Percentiles rank a stretch among this genome's conserved stretches.
These are phyloP conservation scores for Acrocephalus arundinaceus DNA, from an alignment of 2,113 vertebrate genomes.

Conservation along the genomic window DNA sequence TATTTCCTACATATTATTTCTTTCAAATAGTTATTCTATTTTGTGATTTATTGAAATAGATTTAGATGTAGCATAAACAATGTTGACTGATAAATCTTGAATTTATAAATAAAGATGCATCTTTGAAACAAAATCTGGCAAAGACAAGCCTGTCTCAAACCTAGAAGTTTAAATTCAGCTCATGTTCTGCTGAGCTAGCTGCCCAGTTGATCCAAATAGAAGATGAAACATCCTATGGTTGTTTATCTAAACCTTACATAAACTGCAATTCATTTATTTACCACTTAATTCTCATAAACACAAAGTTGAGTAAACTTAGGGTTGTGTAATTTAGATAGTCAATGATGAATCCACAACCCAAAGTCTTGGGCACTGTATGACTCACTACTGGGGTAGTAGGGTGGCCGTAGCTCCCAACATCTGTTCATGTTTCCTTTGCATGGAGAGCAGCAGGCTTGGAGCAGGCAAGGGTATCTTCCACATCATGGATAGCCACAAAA, in stretches of 20 bases:
- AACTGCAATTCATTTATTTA: background rate
- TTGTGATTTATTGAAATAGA: background rate
- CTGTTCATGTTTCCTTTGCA: background rate
- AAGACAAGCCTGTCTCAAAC: background rate
- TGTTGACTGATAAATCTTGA: background rate
- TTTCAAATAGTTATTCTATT: background rate
- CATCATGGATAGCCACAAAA: background rate
- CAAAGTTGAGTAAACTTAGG: background rate
- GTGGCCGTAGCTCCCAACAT: fast-evolving
- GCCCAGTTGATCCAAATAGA: background rate
- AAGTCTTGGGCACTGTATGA: background rate
- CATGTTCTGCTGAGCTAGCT: constrained; percentile 10
- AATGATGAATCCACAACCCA: background rate
- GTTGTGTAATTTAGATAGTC: background rate
- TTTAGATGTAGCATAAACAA: background rate
- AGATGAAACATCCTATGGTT: background rate
- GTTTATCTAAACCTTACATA: background rate
- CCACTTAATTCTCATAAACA: background rate
- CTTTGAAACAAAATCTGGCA: background rate
- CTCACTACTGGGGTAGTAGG: background rate
- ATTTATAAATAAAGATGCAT: background rate
- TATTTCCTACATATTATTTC: background rate
- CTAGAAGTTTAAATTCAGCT: background rate
- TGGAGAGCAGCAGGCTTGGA: background rate
- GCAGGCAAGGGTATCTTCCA: background rate